Conservation (phyloP, 1,140 invertebrate genomes). For the Schlechtendalia chinensis region DNA sequence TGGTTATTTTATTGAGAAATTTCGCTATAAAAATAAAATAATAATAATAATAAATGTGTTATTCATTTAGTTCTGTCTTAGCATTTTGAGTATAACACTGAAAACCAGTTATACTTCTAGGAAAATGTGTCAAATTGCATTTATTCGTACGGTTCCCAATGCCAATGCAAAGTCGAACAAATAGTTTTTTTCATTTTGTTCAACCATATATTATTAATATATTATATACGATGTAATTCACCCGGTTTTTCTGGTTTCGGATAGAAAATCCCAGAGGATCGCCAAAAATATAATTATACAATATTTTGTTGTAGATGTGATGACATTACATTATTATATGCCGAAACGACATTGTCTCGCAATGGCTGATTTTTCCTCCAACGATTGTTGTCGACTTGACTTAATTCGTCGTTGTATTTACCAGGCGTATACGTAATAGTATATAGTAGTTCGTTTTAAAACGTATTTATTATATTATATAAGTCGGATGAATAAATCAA, state of each 20-base stretch:
- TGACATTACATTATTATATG: not conserved
- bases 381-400: too few relatives aligned
- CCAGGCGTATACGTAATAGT: too few relatives aligned
- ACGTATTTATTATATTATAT: too few relatives aligned
- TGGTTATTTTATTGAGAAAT: conserved; percentile 24
- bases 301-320: not conserved
- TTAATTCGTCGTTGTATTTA: too few relatives aligned
- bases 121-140: conserved; percentile 18
- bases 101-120: conserved; percentile 19
- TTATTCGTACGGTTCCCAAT: conserved; percentile 9
- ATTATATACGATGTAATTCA: not conserved
- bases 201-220: too few relatives aligned
- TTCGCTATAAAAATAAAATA: not conserved
- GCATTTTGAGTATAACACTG: conserved; percentile 12
- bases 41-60: conserved; percentile 19
- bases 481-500: not conserved
- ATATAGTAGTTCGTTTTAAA: too few relatives aligned
- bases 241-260: conserved; percentile 34
- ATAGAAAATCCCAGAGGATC: not conserved
- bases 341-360: not conserved
- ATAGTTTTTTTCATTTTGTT: too few relatives aligned
- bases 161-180: too few relatives aligned
- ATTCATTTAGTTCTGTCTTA: conserved; percentile 1
- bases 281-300: not conserved
- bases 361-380: too few relatives aligned